Evolutionary conservation across 2,797 vertebrate species (phyloP), one percentile per base, ranked within the genome.

Genomic region (Clarias pachynema): DNA sequence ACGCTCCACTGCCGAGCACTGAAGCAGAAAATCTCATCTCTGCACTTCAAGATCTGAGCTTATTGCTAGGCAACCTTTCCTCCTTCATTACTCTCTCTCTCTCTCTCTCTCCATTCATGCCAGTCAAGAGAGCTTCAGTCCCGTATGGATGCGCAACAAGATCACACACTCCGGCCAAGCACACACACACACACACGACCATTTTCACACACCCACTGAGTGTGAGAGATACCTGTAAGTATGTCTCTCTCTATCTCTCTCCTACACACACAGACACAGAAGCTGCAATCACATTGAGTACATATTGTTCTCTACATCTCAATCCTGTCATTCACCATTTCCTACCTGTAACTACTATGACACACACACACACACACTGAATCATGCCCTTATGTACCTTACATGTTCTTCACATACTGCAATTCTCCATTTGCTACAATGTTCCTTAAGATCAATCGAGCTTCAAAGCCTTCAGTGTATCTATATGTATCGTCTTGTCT

Each of bases 41-140:
- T 83, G 65, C 72, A 62, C 80, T 85, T 86, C 68, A 31, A 86
- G 81, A 87, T 72, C 68, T 69, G 57, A 86, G 62, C 73, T 68
- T 81, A 89, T 88, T 87, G 87, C 87, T 89, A 89, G 84, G 87
- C 87, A 88, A 88, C 85, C 37, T 85, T 84, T 80, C 84, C 40
- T 70, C 69, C 40, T 74, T 63, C 56, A 82, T 18, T 73, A 9
- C 44, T 8, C 78, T 84, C 65, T 18, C 59, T 44, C 59, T 57
- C 68, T 83, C 63, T 57, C 29, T 85, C 68, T 44, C 63, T 82
- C 57, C 70, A 81, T 86, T 86, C 86, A 86, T 82, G 81, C 74
- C 68, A 31, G 69, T 83, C 79, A 29, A 37, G 75, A 84, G 85
- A 84, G 5, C 60, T 7, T 79, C 16, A 29, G 37, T 79, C 78